Percentiles rank a stretch among this genome's conserved stretches.
Conservation (phyloP, 2,113 vertebrate genomes). For the Cacatua alba region DNA sequence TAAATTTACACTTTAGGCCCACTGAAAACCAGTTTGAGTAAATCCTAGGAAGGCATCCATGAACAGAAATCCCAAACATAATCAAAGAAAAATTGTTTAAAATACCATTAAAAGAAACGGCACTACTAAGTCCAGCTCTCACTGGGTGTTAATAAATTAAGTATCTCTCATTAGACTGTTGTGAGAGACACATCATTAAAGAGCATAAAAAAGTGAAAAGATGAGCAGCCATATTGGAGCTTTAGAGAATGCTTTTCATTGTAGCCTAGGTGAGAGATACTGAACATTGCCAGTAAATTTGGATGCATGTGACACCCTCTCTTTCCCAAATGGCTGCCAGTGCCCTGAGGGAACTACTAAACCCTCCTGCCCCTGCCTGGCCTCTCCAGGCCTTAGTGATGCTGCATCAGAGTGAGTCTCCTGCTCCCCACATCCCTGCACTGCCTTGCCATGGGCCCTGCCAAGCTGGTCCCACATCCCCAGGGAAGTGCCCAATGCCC, state of each 20-base stretch:
- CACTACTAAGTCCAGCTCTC: background rate
- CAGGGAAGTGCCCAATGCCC: background rate
- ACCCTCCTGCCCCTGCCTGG: background rate
- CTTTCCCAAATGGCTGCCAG: background rate
- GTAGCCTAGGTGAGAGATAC: background rate
- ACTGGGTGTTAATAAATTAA: background rate
- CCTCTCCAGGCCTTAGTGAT: background rate
- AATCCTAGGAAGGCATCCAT: background rate
- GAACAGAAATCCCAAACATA: background rate
- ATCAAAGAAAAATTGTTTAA: background rate
- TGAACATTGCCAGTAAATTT: background rate
- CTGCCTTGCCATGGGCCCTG: background rate
- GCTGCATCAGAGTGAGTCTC: rapidly evolving
- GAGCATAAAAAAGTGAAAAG: background rate
- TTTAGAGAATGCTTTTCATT: background rate
- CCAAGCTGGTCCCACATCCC: background rate
- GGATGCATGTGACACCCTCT: background rate
- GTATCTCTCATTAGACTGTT: background rate
- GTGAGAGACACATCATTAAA: background rate
- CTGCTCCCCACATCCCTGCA: background rate
- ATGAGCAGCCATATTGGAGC: background rate
- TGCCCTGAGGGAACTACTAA: background rate
- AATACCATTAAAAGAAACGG: background rate
- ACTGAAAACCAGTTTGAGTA: background rate
- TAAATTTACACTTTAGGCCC: background rate